phyloP scores from a whole-genome alignment of 2,797 vertebrate species.

The Channa striata region DNA sequence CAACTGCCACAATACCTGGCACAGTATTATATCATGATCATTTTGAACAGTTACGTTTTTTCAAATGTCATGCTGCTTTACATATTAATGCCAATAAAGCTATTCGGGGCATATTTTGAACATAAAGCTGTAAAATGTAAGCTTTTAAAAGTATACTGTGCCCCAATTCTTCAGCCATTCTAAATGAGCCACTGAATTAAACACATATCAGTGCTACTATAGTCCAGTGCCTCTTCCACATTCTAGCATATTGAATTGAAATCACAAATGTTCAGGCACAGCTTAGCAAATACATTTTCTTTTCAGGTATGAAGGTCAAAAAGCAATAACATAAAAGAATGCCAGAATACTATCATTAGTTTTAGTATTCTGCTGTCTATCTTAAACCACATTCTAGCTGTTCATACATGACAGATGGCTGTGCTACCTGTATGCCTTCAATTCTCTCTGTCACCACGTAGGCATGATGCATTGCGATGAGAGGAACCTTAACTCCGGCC shows the following conservation, averaged over 20 bases:
- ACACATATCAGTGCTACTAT: no score
- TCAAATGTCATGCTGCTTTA: neutral
- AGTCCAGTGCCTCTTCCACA: no score
- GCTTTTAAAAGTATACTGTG: no score
- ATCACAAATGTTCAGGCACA: no score
- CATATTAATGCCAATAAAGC: neutral
- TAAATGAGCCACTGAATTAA: no score
- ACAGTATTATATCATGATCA: neutral
- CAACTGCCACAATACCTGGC: neutral
- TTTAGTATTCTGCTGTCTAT: neutral
- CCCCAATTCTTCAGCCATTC: no score
- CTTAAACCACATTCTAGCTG: neutral
- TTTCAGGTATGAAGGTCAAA: no score
- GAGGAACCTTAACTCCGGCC: constrained; percentile 93
- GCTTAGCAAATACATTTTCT: no score
- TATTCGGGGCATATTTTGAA: neutral
- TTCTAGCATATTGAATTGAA: no score
- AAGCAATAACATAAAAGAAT: no score
- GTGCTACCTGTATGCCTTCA: constrained; percentile 94
- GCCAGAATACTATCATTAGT: neutral
- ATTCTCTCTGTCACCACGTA: constrained; percentile 97
- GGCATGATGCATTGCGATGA: constrained; percentile 95
- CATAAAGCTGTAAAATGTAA: neutral
- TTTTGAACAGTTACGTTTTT: no score
- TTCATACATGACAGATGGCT: neutral